phyloP scores from a whole-genome alignment of 1,140 invertebrate species.

The Musca domestica region DNA sequence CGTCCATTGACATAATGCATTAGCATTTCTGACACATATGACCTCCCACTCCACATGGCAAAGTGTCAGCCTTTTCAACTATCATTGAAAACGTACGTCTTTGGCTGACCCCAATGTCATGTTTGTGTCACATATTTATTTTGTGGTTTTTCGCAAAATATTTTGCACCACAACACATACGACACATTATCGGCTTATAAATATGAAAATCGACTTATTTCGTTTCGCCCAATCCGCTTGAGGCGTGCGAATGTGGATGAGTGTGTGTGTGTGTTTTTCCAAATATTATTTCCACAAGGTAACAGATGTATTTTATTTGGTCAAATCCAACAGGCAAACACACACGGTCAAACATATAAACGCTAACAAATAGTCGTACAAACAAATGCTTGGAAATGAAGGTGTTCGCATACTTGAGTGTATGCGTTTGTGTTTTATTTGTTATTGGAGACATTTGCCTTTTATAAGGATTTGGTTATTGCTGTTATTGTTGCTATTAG shows the following conservation, averaged over 20 bases:
- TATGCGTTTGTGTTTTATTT: not conserved
- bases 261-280: not conserved
- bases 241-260: no score
- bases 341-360: no score
- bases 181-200: slow-evolving; percentile 17
- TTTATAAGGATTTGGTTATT: not conserved
- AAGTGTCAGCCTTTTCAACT: no score
- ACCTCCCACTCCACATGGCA: not conserved
- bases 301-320: slow-evolving; percentile 15
- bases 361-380: no score
- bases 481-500: not conserved
- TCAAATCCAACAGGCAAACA: no score
- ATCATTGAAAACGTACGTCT: no score
- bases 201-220: slow-evolving; percentile 1
- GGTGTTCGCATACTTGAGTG: no score
- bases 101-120: slow-evolving; percentile 10
- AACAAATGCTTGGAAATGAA: no score
- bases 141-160: slow-evolving; percentile 13
- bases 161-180: not conserved
- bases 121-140: slow-evolving; percentile 21
- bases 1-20: slow-evolving; percentile 5
- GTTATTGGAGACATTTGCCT: not conserved
- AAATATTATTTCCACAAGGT: not conserved
- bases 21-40: slow-evolving; percentile 10
- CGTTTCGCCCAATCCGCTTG: not conserved